phyloP scores from a whole-genome alignment of 2,797 vertebrate genomes.

The Brachyrhaphis roseni region DNA sequence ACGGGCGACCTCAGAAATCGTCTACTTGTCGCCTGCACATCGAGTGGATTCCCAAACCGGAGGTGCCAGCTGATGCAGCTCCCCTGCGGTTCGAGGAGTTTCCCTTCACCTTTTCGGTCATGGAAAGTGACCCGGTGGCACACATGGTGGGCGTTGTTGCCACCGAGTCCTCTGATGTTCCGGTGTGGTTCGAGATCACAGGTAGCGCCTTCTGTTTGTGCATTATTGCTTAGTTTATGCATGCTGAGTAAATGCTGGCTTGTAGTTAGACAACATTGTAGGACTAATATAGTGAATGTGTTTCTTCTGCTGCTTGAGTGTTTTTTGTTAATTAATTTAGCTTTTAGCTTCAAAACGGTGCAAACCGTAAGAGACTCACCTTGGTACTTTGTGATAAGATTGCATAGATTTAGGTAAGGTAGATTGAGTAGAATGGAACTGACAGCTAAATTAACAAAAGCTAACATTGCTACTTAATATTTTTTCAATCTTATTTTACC shows the following conservation, averaged over 20 bases:
- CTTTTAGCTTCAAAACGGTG: not conserved
- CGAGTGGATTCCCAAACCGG: slow-evolving; percentile 94
- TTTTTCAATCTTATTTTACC: not conserved
- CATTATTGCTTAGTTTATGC: slow-evolving; percentile 14
- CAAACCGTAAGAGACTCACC: not conserved
- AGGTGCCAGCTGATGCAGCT: slow-evolving; percentile 73
- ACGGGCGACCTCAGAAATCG: slow-evolving; percentile 95
- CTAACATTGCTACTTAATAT: not conserved
- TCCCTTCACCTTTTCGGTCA: slow-evolving; percentile 91
- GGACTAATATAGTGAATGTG: slow-evolving; percentile 33
- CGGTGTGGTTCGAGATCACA: slow-evolving; percentile 97
- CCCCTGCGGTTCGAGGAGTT: slow-evolving; percentile 91
- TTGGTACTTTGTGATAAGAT: not conserved
- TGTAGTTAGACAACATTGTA: slow-evolving; percentile 7
- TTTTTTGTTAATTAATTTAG: not conserved
- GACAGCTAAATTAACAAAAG: not conserved
- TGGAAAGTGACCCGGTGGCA: slow-evolving; percentile 96
- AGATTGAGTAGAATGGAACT: not conserved
- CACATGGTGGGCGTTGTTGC: slow-evolving; percentile 97
- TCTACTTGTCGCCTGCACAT: slow-evolving; percentile 93
- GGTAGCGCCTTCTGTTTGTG: slow-evolving; percentile 76
- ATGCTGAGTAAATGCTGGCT: slow-evolving; percentile 10
- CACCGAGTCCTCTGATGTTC: slow-evolving; percentile 87
- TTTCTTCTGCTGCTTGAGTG: slow-evolving; percentile 2
- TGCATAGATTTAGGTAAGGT: not conserved